A percentile compares a stretch with the other conserved stretches of the same genome.
These are phyloP conservation scores for Phorcus lineatus DNA, from an alignment of 2,888 invertebrate species.

Conservation along the genomic window DNA sequence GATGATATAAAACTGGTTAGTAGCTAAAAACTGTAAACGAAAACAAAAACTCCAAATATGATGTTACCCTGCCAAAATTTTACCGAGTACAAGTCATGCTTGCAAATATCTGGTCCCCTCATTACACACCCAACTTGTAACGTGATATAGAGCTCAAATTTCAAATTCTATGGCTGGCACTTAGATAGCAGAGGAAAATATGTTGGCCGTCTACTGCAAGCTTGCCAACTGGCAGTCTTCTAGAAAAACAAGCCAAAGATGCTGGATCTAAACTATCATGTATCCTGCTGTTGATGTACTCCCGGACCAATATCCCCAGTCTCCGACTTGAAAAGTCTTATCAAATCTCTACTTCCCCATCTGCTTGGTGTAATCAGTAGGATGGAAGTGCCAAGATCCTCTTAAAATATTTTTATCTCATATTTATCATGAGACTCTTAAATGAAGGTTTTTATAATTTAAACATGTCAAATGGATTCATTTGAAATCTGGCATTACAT, in stretches of 20 bases:
- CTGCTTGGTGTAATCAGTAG: slow-evolving; percentile 7
- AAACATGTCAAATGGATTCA: no score
- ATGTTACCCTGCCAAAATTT: no score
- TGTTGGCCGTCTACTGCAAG: not conserved
- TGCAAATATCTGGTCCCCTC: not conserved
- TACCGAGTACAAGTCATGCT: no score
- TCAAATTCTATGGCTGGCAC: not conserved
- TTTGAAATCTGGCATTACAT: no score
- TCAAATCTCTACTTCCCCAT: slow-evolving; percentile 3
- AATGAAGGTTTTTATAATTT: no score
- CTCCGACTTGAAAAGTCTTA: slow-evolving; percentile 19
- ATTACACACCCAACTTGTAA: not conserved
- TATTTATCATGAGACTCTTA: no score
- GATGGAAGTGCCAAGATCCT: not conserved
- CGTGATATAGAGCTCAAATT: slow-evolving; percentile 7
- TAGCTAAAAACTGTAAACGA: no score
- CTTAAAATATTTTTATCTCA: no score
- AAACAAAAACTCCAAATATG: no score
- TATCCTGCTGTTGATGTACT: not conserved
- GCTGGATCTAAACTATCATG: slow-evolving; percentile 8
- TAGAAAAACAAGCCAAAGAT: slow-evolving; percentile 6
- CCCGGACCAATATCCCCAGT: not conserved
- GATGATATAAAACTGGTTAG: no score
- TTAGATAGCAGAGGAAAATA: not conserved
- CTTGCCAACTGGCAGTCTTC: slow-evolving; percentile 10